Evolutionary conservation across 2,113 vertebrate species (phyloP), one percentile per base, ranked within the genome.

Genomic region (Epinephelus lanceolatus): DNA sequence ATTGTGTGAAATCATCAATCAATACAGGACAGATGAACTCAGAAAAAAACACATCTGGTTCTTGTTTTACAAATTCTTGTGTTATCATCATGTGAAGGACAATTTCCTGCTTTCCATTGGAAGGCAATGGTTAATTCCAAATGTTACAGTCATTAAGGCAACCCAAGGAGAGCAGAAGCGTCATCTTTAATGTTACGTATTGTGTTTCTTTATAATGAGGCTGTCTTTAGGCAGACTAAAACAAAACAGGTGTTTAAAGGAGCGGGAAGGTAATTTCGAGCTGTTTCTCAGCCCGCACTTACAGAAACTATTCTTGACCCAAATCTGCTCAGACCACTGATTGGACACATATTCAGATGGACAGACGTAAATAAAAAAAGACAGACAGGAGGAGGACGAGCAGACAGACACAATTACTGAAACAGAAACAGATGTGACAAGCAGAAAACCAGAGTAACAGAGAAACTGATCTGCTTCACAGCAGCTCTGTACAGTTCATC

Each of bases 381-480:
- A 71, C 69, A 62, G 40, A 62, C 47, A 55, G n/a, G 42, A 47
- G 27, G 53, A 60, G 61, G n/a, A 83, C 37, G 63, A 61, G 23
- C 51, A 69, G n/a, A 72, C 40, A 53, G 40, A 51, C 18, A 63
- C 30, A 63, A 18, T 78, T 79, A 76, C 70, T 37, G 30, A 68
- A 67, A 33, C 66, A 80, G 42, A 72, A 79, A 77, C 66, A 76
- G 51, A 83, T 25, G 37, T 71, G 76, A 85, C 3, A 11, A 85
- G 11, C 60, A 76, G 52, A 71, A 49, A 72, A 63, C 25, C 56
- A 72, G 1, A 78, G 13, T 19, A 53, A 73, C 15, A 45, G 52
- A 65, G 25, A 66, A 68, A 19, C 59, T 71, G 21, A 25, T 47
- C 14, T 57, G 25, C 57, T 73, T 52, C 30, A 49, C 7, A 37